phyloP scores from a whole-genome alignment of 2,888 invertebrate genomes.

The Tillus elongatus region DNA sequence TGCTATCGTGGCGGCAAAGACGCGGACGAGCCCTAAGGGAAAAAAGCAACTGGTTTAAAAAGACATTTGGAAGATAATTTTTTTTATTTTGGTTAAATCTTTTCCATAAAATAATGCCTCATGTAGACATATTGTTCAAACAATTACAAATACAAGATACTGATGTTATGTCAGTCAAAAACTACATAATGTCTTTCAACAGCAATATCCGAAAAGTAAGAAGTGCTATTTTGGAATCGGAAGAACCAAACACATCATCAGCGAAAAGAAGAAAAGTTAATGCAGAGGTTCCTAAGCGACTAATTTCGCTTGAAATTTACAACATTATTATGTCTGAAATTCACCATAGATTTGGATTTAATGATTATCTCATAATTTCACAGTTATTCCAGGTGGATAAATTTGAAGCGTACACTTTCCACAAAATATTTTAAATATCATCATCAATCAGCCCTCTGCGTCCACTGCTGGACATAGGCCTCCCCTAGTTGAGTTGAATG shows the following conservation, averaged over 20 bases:
- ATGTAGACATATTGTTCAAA: constrained; percentile 10
- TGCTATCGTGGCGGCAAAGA: too few relatives aligned
- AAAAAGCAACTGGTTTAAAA: too few relatives aligned
- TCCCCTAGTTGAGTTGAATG: too few relatives aligned
- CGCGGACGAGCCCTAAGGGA: too few relatives aligned
- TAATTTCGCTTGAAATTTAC: constrained; percentile 9
- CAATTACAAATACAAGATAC: background rate
- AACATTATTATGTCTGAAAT: constrained; percentile 11
- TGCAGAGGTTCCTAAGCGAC: constrained; percentile 9
- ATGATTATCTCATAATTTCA: constrained; percentile 10
- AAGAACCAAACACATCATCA: background rate
- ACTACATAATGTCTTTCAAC: constrained; percentile 9
- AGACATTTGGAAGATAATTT: too few relatives aligned
- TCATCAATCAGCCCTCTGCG: too few relatives aligned
- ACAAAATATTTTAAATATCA: background rate
- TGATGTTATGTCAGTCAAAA: constrained; percentile 9
- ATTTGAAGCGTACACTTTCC: constrained; percentile 1
- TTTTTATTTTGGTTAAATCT: constrained; percentile 13
- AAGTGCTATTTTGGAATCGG: background rate
- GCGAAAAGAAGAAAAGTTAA: constrained; percentile 8
- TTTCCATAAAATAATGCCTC: constrained; percentile 11
- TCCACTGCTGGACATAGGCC: too few relatives aligned
- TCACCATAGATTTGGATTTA: constrained; percentile 9
- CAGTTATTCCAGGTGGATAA: constrained; percentile 5
- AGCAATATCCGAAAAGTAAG: constrained; percentile 9